phyloP scores from a whole-genome alignment of 30 jellyfish, hydroid and myxozoan species.

The Clytia hemisphaerica region DNA sequence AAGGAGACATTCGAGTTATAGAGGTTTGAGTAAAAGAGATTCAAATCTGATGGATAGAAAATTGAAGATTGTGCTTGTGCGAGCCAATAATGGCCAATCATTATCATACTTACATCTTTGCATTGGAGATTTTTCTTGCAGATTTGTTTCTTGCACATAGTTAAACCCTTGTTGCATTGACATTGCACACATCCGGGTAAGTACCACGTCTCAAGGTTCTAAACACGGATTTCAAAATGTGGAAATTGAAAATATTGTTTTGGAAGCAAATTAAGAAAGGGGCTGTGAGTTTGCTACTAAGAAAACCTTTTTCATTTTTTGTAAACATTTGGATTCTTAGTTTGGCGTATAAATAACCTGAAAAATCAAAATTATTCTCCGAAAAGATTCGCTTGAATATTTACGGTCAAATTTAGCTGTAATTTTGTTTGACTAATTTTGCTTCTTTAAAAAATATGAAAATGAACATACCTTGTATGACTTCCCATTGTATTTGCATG shows the following conservation, averaged over 20 bases:
- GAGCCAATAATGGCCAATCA: too few species aligned
- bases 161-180: constrained; percentile 51
- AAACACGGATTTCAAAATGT: neutral
- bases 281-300: neutral
- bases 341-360: neutral
- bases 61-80: too few species aligned
- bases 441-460: neutral
- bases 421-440: too few species aligned
- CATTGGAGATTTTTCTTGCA: constrained; percentile 47
- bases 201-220: constrained; percentile 71
- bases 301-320: neutral
- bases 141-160: constrained; percentile 55
- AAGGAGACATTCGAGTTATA: too few species aligned
- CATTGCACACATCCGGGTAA: constrained; percentile 70
- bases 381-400: too few species aligned
- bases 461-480: constrained; percentile 42
- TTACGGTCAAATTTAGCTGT: too few species aligned
- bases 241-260: neutral
- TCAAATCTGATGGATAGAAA: too few species aligned
- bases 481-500: constrained; percentile 65
- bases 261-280: neutral
- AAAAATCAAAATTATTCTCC: too few species aligned
- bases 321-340: neutral
- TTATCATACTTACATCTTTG: constrained; percentile 60
- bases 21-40: too few species aligned